These are phyloP conservation scores for Cyclura pinguis DNA, from an alignment of 2,797 vertebrate species.

Conservation along the genomic window DNA sequence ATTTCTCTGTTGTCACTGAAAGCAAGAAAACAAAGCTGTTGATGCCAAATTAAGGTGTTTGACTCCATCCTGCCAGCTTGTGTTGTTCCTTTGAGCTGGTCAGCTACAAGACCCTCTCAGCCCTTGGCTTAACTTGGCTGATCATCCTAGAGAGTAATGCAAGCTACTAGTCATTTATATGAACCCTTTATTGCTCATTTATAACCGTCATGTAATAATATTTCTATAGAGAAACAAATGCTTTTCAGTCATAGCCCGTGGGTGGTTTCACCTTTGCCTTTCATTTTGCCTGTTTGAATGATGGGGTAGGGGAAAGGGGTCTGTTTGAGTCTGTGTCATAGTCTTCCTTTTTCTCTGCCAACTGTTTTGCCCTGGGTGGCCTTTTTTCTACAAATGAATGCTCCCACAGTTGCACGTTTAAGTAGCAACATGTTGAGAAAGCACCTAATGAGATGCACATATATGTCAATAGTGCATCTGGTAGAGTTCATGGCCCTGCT, in stretches of 20 bases:
- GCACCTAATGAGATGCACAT: slow-evolving; percentile 7
- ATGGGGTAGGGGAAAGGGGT: neutral
- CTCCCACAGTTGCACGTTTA: neutral
- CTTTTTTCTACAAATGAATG: neutral
- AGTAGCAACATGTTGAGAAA: neutral
- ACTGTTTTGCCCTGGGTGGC: slow-evolving; percentile 24
- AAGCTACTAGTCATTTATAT: neutral
- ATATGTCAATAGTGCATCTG: accelerated
- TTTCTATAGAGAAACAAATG: accelerated
- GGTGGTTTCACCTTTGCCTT: slow-evolving; percentile 49
- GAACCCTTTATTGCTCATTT: neutral
- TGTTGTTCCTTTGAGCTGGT: accelerated
- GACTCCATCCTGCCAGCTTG: neutral
- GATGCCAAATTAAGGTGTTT: neutral
- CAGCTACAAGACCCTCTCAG: neutral
- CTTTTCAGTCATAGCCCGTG: neutral
- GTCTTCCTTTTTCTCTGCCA: accelerated
- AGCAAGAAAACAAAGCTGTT: accelerated
- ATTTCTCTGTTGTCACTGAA: neutral
- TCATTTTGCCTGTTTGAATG: neutral
- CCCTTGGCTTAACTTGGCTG: neutral
- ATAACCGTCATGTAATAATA: neutral
- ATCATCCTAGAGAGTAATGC: neutral
- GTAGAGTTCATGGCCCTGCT: accelerated
- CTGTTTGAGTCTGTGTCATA: accelerated